Conservation (phyloP, 1,140 invertebrate species). For the Drosophila repletoides region DNA sequence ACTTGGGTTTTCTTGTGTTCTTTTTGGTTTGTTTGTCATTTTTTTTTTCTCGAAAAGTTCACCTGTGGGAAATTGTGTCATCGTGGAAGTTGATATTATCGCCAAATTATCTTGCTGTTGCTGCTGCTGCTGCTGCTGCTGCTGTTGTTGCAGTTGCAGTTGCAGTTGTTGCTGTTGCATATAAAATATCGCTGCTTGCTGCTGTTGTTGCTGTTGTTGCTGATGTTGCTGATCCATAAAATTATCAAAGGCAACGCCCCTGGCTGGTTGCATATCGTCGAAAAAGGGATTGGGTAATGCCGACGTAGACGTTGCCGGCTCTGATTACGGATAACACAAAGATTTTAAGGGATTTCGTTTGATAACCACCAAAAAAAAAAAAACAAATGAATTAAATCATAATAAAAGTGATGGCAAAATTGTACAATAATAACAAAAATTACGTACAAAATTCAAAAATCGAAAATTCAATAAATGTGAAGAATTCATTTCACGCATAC, state of each 20-base stretch:
- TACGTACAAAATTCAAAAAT: conserved; percentile 12
- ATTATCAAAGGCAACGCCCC: conserved; percentile 31
- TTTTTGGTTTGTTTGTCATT: conserved; percentile 12
- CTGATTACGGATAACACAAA: conserved; percentile 53
- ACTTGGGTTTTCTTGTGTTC: conserved; percentile 32
- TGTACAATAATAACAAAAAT: neutral
- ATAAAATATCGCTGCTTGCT: conserved; percentile 28
- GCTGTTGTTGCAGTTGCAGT: conserved; percentile 25
- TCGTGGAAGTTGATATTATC: conserved; percentile 36
- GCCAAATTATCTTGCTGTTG: conserved; percentile 32
- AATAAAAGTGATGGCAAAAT: conserved; percentile 15
- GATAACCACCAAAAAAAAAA: conserved; percentile 31
- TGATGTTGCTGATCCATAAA: conserved; percentile 45
- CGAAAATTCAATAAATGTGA: conserved; percentile 6
- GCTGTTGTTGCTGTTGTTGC: conserved; percentile 23
- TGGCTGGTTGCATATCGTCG: conserved; percentile 57
- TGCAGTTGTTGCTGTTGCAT: conserved; percentile 50
- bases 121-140: conserved; percentile 26
- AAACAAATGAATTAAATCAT: conserved; percentile 33
- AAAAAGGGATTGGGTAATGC: conserved; percentile 78
- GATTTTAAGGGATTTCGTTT: conserved; percentile 11
- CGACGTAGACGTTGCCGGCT: conserved; percentile 12
- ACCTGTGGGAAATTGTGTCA: conserved; percentile 64
- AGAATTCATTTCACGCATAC: conserved; percentile 36
- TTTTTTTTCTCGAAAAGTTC: conserved; percentile 36